Percentiles rank a stretch among this genome's conserved stretches.
phyloP scores from a whole-genome alignment of 2,888 invertebrate species.

The Lysandra coridon region DNA sequence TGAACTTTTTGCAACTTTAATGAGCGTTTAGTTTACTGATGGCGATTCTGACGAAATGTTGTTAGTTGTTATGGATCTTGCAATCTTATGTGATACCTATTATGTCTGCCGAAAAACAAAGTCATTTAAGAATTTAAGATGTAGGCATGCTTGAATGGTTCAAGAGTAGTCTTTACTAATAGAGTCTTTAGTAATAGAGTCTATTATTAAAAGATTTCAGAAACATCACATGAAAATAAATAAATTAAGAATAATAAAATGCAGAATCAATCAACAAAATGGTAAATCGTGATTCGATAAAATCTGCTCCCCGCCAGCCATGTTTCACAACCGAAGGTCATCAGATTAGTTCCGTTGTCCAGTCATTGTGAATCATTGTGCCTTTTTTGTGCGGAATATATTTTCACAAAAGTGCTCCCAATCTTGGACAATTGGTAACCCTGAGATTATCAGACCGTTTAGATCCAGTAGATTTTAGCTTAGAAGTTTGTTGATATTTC shows the following conservation, averaged over 20 bases:
- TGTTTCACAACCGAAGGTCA: constrained; percentile 4
- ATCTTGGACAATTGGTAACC: neutral
- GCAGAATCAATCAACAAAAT: neutral
- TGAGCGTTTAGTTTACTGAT: neutral
- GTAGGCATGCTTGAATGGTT: neutral
- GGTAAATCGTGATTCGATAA: neutral
- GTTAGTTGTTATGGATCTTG: neutral
- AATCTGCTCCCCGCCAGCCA: neutral
- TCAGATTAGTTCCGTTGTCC: neutral
- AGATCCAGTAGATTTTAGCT: neutral
- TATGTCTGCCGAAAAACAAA: neutral
- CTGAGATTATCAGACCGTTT: constrained; percentile 10
- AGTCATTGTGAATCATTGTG: constrained; percentile 39
- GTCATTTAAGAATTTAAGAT: neutral
- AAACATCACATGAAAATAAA: neutral
- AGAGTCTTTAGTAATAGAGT: no score
- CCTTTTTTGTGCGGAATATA: constrained; percentile 29
- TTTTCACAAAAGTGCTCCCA: constrained; percentile 24
- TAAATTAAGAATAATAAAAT: neutral
- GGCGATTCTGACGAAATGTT: neutral
- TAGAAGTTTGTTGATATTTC: no score
- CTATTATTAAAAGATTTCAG: no score
- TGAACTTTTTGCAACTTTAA: neutral
- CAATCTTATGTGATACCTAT: no score
- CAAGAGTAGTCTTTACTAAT: neutral